phyloP scores from a whole-genome alignment of 2,113 vertebrate genomes.

The Origma solitaria region DNA sequence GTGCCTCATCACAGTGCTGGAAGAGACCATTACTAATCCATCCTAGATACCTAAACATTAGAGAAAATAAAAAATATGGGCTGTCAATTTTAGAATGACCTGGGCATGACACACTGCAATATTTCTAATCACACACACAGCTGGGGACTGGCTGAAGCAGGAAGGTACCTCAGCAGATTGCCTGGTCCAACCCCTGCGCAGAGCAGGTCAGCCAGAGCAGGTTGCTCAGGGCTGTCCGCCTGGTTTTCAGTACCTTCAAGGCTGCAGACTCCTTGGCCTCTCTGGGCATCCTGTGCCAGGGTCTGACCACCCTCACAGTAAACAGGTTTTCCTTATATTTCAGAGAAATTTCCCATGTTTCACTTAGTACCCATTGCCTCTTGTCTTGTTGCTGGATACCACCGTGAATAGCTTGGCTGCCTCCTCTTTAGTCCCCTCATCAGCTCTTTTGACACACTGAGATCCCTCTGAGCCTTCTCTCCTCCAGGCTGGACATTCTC shows the following conservation, averaged over 20 bases:
- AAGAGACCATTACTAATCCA: not conserved
- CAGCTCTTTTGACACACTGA: not conserved
- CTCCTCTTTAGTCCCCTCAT: not conserved
- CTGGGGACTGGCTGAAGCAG: not conserved
- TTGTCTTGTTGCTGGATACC: not conserved
- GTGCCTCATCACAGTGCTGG: not conserved
- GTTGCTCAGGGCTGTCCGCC: not conserved
- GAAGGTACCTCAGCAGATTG: rapidly evolving
- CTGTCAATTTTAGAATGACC: not conserved
- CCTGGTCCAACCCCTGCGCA: not conserved
- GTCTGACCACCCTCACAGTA: not conserved
- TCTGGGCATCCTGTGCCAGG: not conserved
- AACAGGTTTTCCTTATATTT: not conserved
- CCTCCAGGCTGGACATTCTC: not conserved
- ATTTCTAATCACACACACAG: not conserved
- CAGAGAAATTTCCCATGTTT: not conserved
- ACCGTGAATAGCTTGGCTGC: not conserved
- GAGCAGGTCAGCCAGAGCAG: not conserved
- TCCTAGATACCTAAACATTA: not conserved
- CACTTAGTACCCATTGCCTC: not conserved
- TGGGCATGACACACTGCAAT: not conserved
- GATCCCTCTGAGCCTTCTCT: not conserved
- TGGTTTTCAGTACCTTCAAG: not conserved
- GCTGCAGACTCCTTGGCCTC: not conserved
- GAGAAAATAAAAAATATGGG: not conserved